Conservation (phyloP, 1,140 invertebrate genomes). For the Mesaphorura yosii region DNA sequence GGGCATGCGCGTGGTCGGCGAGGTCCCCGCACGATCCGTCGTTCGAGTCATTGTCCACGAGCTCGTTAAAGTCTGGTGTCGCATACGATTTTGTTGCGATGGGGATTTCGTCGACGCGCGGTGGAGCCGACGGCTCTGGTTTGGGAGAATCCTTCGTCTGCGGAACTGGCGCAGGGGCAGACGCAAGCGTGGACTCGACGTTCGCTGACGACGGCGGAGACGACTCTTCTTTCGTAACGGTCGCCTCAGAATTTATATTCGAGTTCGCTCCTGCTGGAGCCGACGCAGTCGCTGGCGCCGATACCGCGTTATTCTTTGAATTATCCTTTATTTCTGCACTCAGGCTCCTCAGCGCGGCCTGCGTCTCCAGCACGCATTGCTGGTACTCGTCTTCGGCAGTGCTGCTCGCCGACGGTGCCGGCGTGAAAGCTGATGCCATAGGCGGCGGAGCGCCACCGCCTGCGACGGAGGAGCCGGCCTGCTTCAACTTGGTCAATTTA, state of each 20-base stretch:
- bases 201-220: not conserved
- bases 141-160: not conserved
- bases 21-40: too few species aligned
- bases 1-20: not conserved
- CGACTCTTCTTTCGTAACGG: not conserved
- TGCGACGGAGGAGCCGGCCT: not conserved
- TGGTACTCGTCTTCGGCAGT: slow-evolving; percentile 30
- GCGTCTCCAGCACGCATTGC: slow-evolving; percentile 31
- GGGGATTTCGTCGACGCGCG: not conserved
- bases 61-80: slow-evolving; percentile 56
- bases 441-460: not conserved
- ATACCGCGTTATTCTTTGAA: slow-evolving; percentile 12
- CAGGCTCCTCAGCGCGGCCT: slow-evolving; percentile 26
- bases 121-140: not conserved
- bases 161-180: not conserved
- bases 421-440: not conserved
- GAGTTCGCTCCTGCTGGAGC: not conserved
- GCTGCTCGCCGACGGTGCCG: not conserved
- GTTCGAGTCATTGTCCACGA: slow-evolving; percentile 64
- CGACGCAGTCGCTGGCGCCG: not conserved
- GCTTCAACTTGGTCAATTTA: not conserved
- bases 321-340: slow-evolving; percentile 27
- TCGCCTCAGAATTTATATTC: not conserved
- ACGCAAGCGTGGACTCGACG: not conserved
- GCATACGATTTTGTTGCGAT: slow-evolving; percentile 25